A percentile compares a stretch with the other conserved stretches of the same genome.
Conservation (phyloP, 1,140 invertebrate species). For the Cepaea nemoralis region DNA sequence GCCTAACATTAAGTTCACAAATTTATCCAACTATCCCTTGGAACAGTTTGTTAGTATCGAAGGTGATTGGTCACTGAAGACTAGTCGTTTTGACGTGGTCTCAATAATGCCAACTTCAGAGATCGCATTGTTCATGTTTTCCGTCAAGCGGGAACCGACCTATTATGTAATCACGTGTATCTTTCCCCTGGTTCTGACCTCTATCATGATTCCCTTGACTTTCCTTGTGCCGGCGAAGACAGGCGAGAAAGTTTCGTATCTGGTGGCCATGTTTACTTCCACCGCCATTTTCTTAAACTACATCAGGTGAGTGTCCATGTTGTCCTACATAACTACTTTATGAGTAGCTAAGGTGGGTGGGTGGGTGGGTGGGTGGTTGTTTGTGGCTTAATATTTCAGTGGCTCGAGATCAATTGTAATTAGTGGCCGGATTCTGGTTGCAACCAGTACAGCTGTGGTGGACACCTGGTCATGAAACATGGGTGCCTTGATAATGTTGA, state of each 20-base stretch:
- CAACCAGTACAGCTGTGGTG: no score
- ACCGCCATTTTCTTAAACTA: constrained; percentile 70
- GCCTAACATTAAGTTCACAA: not conserved
- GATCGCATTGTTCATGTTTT: constrained; percentile 18
- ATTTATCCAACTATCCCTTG: not conserved
- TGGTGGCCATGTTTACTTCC: constrained; percentile 79
- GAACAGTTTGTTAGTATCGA: not conserved
- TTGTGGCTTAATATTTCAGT: no score
- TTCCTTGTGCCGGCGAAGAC: constrained; percentile 76
- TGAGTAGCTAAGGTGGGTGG: no score
- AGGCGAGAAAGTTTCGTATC: constrained; percentile 77
- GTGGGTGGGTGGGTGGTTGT: no score
- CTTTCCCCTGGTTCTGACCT: constrained; percentile 49
- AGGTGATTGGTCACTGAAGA: not conserved
- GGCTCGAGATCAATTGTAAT: no score
- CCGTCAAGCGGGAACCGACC: constrained; percentile 29
- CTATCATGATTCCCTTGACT: constrained; percentile 47
- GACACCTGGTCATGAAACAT: no score
- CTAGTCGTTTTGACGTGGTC: not conserved
- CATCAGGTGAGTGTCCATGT: not conserved
- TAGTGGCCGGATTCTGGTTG: no score
- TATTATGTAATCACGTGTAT: constrained; percentile 49
- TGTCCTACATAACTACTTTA: not conserved
- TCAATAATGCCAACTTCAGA: not conserved
- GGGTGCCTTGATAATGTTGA: no score